Percentiles rank a stretch among this genome's conserved stretches.
These are phyloP conservation scores for Haemorhous mexicanus DNA, from an alignment of 2,113 vertebrate species.

Conservation along the genomic window DNA sequence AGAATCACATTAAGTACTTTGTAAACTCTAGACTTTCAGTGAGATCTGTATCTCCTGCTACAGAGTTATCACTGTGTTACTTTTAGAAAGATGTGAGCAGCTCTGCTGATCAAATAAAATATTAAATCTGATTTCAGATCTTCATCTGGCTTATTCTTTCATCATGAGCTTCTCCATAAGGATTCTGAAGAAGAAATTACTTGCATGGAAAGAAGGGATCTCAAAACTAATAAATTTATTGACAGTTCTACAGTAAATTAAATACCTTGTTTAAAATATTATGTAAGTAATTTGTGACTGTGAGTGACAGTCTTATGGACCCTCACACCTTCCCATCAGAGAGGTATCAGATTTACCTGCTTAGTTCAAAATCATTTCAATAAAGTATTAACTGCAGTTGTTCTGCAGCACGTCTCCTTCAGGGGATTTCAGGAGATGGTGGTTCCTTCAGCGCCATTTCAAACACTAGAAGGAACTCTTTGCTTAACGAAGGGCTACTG, in stretches of 20 bases:
- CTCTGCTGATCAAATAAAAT: not conserved
- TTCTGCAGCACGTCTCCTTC: not conserved
- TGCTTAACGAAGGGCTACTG: not conserved
- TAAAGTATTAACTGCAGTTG: not conserved
- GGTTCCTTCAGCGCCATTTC: not conserved
- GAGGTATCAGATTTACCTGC: not conserved
- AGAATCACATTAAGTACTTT: not conserved
- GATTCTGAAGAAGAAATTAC: not conserved
- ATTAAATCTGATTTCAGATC: not conserved
- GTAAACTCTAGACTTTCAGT: not conserved
- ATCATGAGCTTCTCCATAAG: not conserved
- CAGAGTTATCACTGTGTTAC: accelerated
- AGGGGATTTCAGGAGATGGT: not conserved
- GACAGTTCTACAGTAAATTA: not conserved
- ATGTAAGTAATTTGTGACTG: not conserved
- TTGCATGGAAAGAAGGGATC: not conserved
- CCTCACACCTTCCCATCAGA: not conserved
- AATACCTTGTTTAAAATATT: not conserved
- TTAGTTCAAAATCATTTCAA: not conserved
- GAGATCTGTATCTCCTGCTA: not conserved
- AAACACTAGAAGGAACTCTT: not conserved
- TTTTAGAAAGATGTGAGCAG: not conserved
- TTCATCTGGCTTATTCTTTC: not conserved
- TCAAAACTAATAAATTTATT: not conserved
- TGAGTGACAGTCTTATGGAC: not conserved